Evolutionary conservation across 2,888 invertebrate genomes (phyloP), one percentile per base, ranked within the genome.

Genomic region (Oscheius sp.): DNA sequence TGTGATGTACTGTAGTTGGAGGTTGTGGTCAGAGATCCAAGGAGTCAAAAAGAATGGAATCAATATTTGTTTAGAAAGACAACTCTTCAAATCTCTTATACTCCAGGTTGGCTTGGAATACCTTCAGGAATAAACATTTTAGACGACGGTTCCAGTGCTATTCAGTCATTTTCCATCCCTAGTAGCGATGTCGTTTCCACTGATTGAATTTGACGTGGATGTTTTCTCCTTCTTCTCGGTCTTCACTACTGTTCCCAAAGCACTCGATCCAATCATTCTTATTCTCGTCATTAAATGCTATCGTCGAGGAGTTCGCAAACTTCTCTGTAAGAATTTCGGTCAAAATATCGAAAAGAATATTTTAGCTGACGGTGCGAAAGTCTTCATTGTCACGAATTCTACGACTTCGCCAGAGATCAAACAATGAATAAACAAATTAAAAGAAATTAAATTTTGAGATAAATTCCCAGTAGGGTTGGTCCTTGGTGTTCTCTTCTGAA

Each of bases 171-270:
- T 55, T 2, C 55, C 55, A n/a, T 55, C 55, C 4, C 3, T 55
- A 17, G n/a, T 55, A 17, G 55, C 33, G n/a, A 55, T 55, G 55
- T 55, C 15, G 10, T 55, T 55, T n/a, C 55, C 34, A 23, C 23
- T 55, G 20, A 55, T 55, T 4, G 37, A 37, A 10, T n/a, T 55
- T 6, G 55, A 55, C 23, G 33, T 55, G 33, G 34, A 55, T 34
- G 34, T 55, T 25, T 55, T 55, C 37, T 55, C 45, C 3, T 55
- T 55, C 27, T 61, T 61, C 45, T 61, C 61, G n/a, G 61, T 61
- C 23, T 61, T 45, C 31, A 45, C 61, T 5, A 61, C 61, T 17
- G 45, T 61, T 2, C 61, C 61, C 2, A 61, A 61, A 42, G 61
- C 61, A 6, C 25, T 61, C 25, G 61, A 61, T 42, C 42, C 61